phyloP scores from a whole-genome alignment of 2,888 invertebrate genomes.

The Andrena chrysosceles region DNA sequence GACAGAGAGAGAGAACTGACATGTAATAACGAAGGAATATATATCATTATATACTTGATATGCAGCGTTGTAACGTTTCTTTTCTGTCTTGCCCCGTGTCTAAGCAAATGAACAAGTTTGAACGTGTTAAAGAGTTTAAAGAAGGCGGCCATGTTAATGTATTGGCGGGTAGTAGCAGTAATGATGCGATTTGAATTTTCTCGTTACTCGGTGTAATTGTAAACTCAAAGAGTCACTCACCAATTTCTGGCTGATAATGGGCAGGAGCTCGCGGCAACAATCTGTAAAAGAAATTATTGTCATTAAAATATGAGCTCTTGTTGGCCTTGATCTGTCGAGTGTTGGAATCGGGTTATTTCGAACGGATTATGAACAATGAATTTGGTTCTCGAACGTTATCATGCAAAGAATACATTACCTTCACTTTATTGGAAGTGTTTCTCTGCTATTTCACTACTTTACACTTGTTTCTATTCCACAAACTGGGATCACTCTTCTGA shows the following conservation, averaged over 20 bases:
- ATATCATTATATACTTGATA: conserved; percentile 63
- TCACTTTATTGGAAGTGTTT: background rate
- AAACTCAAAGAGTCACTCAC: conserved; percentile 4
- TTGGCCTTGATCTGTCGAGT: background rate
- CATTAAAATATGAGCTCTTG: background rate
- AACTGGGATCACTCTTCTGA: background rate
- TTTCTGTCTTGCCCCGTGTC: background rate
- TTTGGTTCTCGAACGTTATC: background rate
- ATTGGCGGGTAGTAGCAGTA: too few species aligned
- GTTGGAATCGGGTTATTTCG: background rate
- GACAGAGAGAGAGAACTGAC: conserved; percentile 43
- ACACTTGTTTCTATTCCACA: background rate
- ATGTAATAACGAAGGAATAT: conserved; percentile 62
- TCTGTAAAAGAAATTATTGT: background rate
- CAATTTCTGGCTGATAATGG: background rate
- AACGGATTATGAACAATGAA: background rate
- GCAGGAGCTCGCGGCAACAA: background rate
- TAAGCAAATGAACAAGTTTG: background rate
- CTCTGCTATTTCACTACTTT: background rate
- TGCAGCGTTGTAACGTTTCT: background rate
- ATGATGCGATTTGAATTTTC: background rate
- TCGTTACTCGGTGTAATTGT: background rate
- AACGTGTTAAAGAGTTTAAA: background rate
- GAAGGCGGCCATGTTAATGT: too few species aligned
- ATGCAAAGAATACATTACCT: background rate